phyloP scores from a whole-genome alignment of 2,888 invertebrate genomes.

The Sinentomon sp. region DNA sequence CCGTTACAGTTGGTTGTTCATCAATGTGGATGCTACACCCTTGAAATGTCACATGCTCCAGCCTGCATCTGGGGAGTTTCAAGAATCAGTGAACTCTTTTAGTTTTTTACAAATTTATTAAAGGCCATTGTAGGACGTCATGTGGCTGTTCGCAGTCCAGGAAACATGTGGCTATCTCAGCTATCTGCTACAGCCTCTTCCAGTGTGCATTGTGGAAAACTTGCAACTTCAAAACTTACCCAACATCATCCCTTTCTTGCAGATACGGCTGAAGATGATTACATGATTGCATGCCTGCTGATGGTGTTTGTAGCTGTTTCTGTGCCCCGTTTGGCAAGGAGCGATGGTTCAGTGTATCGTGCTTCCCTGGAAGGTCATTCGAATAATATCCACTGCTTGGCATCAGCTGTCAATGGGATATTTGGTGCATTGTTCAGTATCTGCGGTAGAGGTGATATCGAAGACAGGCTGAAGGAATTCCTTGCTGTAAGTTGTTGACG shows the following conservation, averaged over 20 bases:
- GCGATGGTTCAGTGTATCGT: conserved; percentile 63
- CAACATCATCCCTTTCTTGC: conserved; percentile 19
- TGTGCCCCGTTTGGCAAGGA: conserved; percentile 72
- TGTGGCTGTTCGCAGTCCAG: too few species aligned
- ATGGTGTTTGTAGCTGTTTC: conserved; percentile 99
- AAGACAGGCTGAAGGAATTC: conserved; percentile 90
- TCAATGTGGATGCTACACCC: too few species aligned
- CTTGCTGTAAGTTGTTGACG: conserved; percentile 33
- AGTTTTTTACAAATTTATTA: too few species aligned
- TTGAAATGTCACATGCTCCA: too few species aligned
- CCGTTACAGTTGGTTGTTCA: too few species aligned
- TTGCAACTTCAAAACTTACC: too few species aligned
- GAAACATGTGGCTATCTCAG: too few species aligned
- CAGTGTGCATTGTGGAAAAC: too few species aligned
- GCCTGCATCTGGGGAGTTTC: too few species aligned
- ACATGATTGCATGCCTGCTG: conserved; percentile 68
- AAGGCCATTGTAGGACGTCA: too few species aligned
- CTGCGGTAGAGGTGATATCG: conserved; percentile 83
- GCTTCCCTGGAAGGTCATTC: conserved; percentile 73
- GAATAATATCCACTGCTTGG: conserved; percentile 98
- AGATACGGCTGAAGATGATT: conserved; percentile 71
- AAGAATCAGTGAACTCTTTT: too few species aligned
- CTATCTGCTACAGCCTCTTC: too few species aligned
- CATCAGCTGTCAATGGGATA: conserved; percentile 78
- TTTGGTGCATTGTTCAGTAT: conserved; percentile 91